A percentile compares a stretch with the other conserved stretches of the same genome.
phyloP scores from a whole-genome alignment of 2,888 invertebrate species.

The Tortricodes alternella region DNA sequence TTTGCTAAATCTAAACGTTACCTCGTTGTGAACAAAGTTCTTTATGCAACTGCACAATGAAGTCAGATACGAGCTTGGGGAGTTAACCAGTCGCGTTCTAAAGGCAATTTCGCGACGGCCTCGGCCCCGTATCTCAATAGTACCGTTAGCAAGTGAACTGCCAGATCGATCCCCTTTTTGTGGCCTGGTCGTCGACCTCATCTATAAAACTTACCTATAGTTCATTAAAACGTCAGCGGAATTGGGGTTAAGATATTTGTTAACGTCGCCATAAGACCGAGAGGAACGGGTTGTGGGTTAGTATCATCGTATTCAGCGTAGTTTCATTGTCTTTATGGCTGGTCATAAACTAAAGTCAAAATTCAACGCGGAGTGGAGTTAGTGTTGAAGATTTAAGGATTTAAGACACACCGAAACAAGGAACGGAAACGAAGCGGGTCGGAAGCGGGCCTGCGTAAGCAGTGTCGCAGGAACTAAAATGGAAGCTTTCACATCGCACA shows the following conservation, averaged over 20 bases:
- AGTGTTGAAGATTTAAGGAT: too few species aligned
- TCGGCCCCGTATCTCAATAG: conserved; percentile 38
- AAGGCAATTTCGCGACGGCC: conserved; percentile 49
- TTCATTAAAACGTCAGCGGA: conserved; percentile 11
- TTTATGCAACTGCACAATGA: not conserved
- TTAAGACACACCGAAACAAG: too few species aligned
- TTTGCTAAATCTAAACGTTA: not conserved
- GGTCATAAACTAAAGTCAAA: too few species aligned
- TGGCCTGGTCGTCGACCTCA: conserved; percentile 56
- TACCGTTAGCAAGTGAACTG: conserved; percentile 55
- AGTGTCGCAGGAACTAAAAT: too few species aligned
- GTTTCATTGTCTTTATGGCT: too few species aligned
- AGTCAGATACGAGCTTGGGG: not conserved
- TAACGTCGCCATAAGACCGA: conserved; percentile 1
- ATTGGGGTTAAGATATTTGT: conserved; percentile 15
- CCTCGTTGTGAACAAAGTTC: not conserved
- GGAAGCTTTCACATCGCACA: too few species aligned
- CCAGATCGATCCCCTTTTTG: conserved; percentile 53
- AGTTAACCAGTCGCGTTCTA: conserved; percentile 30
- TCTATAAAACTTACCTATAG: not conserved
- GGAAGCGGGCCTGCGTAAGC: too few species aligned
- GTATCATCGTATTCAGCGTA: too few species aligned
- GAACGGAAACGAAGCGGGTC: too few species aligned
- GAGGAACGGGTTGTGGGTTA: not conserved
- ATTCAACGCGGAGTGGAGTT: too few species aligned